Base-by-base conservation (phyloP, 2,888 invertebrate species). In the Thecocarcelia acutangulata region DNA sequence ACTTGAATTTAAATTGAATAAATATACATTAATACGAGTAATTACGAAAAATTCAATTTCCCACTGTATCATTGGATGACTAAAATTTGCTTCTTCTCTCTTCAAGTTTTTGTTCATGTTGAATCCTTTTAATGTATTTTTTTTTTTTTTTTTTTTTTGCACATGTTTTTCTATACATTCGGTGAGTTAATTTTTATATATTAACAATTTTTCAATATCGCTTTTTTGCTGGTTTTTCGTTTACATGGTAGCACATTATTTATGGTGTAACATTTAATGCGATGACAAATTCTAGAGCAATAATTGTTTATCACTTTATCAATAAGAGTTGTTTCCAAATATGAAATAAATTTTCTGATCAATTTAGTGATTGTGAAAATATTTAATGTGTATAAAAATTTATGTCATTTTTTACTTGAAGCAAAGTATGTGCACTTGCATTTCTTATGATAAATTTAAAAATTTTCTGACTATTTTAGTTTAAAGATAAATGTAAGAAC, bases 261-360 rank as follows among this genome's bases (percentile, higher is more conserved):
- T 78, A 78, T 78, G 72, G 66, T 59, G 78, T 59, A 78, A 78
- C 64, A 44, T 72, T 66, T 78, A 59, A 78, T 78, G 78, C 64
- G 70, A 72, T 78, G 78, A 78, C 78, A 78, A 78, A 78, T 79
- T 79, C 78, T 79, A 79, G 72, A 79, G 66, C 78, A 79, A 66
- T 73, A 79, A 79, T 79, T 79, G 72, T 79, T 79, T 79, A 79
- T 79, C 78, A 79, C 72, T 79, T 77, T 78, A 72, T 78, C 72
- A 78, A 64, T 78, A 59, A 68, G 59, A 66, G 46, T 59, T 44
- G 52, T 58, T 73, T 46, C 28, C 40, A 73, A 66, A 79, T 59
- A 73, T 73, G 72, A 73, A 66, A 79, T 68, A 73, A 68, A 73
- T 66, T 68, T 59, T 24, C 58, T 66, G 66, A 59, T 59, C 46